Base-by-base conservation (phyloP, 2,797 vertebrate species). In the Urosaurus nigricauda region DNA sequence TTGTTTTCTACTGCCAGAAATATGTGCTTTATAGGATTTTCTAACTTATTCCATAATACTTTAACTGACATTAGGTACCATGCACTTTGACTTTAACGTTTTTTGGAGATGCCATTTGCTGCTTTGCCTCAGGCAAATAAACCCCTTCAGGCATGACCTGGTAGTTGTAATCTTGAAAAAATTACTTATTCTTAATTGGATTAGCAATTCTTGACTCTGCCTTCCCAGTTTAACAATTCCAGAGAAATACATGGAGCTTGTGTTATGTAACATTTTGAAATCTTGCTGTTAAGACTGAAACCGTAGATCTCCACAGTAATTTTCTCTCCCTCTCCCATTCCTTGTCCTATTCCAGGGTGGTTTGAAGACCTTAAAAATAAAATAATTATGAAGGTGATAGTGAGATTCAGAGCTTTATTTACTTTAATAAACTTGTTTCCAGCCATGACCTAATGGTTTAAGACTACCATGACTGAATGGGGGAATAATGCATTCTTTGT, bases 261-360 rank as follows among this genome's bases (percentile, higher is more conserved):
- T 84, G 82, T 84, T 51, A 13, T n/a, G n/a, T 43, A 79, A 43
- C 24, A 53, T 65, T 79, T 79, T 78, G 74, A 63, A 37, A 56
- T 63, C 9, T 85, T 85, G 13, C 51, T 63, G 7, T 58, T 73
- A 40, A n/a, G 17, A 63, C n/a, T 24, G 58, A 35, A 77, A 86
- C 75, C 77, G n/a, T 51, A 17, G 19, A 53, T 79, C n/a, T 60
- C 4, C 37, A 79, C 21, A 74, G 32, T 56, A 21, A 4, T 17
- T 71, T 2, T 5, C 37, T 81, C 58, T 60, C 4, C 58, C 5
- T 26, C 35, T 63, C 70, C 4, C 32, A 53, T 84, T 13, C 82
- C 5, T 47, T 84, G 32, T 9, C 19, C 17, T 71, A n/a, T 84
- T 19, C 29, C 3, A 35, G 65, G 68, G 40, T 12, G 40, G 68